Conservation (phyloP, 2,888 invertebrate genomes). For the Melitaea athalia region DNA sequence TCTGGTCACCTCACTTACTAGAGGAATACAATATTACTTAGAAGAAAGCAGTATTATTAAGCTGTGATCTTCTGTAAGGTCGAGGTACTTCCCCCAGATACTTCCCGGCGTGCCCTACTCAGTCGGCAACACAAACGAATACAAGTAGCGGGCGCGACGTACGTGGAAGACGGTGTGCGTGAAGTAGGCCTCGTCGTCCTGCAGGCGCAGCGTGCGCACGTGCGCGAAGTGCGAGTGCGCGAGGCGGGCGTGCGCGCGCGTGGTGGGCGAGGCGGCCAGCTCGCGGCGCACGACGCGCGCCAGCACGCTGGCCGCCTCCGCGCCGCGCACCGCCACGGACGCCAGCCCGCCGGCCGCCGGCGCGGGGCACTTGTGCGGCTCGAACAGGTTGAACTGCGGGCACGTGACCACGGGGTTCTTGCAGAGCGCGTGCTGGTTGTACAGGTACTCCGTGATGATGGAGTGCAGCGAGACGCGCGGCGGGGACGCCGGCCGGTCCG, state of each 20-base stretch:
- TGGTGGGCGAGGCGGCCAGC: slow-evolving; percentile 66
- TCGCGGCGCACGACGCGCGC: slow-evolving; percentile 91
- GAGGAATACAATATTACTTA: too few relatives aligned
- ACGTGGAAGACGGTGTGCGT: slow-evolving; percentile 88
- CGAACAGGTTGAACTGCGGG: slow-evolving; percentile 96
- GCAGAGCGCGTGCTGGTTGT: slow-evolving; percentile 98
- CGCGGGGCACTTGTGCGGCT: slow-evolving; percentile 97
- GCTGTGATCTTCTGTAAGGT: too few relatives aligned
- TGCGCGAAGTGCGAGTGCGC: slow-evolving; percentile 76
- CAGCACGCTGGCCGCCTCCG: slow-evolving; percentile 90
- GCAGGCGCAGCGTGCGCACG: slow-evolving; percentile 67
- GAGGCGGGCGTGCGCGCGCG: slow-evolving; percentile 59
- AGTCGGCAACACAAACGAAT: too few relatives aligned
- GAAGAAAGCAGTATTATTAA: too few relatives aligned
- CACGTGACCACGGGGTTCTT: slow-evolving; percentile 99
- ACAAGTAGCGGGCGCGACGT: too few relatives aligned
- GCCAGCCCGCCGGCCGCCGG: slow-evolving; percentile 54
- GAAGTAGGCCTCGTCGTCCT: slow-evolving; percentile 85
- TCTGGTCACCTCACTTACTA: too few relatives aligned
- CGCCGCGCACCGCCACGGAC: slow-evolving; percentile 80
- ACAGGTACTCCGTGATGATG: slow-evolving; percentile 97
- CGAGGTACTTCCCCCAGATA: too few relatives aligned
- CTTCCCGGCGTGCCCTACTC: not conserved
- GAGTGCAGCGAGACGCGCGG: slow-evolving; percentile 89
- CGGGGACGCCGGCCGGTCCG: slow-evolving; percentile 62